phyloP scores from a whole-genome alignment of 2,888 invertebrate genomes.

The Sphaerophoria rueppellii region DNA sequence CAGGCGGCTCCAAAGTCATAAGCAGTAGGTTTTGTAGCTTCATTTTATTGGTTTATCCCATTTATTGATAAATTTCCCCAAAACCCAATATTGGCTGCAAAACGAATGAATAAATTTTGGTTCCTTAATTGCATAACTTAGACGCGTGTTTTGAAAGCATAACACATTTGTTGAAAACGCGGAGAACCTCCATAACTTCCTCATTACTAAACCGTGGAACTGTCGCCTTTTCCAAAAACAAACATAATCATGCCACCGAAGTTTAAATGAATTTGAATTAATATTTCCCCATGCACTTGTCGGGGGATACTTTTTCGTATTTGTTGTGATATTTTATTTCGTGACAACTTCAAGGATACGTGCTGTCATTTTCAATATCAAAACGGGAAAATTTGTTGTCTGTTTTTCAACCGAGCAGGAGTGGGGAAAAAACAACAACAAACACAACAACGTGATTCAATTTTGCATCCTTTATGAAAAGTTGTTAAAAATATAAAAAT shows the following conservation, averaged over 20 bases:
- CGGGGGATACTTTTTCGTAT: neutral
- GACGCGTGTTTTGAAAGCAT: too few species aligned
- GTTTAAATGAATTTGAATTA: conserved; percentile 24
- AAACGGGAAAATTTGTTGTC: conserved; percentile 27
- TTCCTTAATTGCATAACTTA: too few species aligned
- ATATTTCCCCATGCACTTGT: neutral
- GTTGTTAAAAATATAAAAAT: neutral
- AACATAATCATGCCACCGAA: conserved; percentile 4
- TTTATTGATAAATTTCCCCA: too few species aligned
- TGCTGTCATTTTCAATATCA: conserved; percentile 26
- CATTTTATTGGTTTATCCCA: too few species aligned
- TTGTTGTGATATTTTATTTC: conserved; percentile 1
- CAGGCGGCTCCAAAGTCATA: too few species aligned
- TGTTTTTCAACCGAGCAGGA: neutral
- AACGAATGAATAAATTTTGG: too few species aligned
- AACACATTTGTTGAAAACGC: neutral
- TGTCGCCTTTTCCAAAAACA: neutral
- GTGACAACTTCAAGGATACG: conserved; percentile 32
- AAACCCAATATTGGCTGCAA: too few species aligned
- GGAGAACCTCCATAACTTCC: too few species aligned
- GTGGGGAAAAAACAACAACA: neutral
- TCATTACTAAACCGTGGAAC: neutral
- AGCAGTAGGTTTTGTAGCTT: too few species aligned
- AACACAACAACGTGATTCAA: conserved; percentile 26
- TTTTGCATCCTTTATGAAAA: conserved; percentile 12